These are phyloP conservation scores for Marmota flaviventris DNA, from an alignment of 2,113 vertebrate species.

Conservation along the genomic window DNA sequence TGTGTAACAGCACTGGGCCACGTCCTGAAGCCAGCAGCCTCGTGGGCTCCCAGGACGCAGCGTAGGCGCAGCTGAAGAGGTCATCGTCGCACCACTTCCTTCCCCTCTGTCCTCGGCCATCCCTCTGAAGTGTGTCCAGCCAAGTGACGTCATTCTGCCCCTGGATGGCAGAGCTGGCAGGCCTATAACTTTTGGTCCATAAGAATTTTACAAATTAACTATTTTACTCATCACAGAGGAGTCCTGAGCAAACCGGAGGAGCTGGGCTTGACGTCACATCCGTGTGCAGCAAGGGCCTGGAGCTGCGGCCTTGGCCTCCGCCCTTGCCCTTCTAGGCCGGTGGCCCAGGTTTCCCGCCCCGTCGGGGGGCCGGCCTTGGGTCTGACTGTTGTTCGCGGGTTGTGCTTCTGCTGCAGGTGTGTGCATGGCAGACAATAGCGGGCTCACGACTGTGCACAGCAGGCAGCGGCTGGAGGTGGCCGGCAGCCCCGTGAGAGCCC, in stretches of 20 bases:
- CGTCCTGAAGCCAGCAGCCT: neutral
- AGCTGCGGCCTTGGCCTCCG: too few species aligned
- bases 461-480: too few species aligned
- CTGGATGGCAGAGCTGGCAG: neutral
- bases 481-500: too few species aligned
- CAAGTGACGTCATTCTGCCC: neutral
- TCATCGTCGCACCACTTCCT: neutral
- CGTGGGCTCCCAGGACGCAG: neutral
- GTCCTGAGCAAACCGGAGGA: neutral
- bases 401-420: too few species aligned
- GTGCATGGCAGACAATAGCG: too few species aligned
- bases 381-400: too few species aligned
- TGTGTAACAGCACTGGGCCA: accelerated
- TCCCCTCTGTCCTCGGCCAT: neutral
- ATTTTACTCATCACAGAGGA: neutral
- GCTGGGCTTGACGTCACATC: neutral
- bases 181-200: neutral
- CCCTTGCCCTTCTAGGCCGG: too few species aligned
- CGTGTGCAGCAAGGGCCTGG: too few species aligned
- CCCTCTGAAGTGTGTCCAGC: neutral
- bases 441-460: too few species aligned
- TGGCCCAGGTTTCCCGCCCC: too few species aligned
- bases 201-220: constrained; percentile 32
- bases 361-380: too few species aligned
- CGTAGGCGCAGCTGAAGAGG: neutral